These are phyloP conservation scores for Alligator sinensis DNA, from an alignment of 2,113 vertebrate genomes.

Conservation along the genomic window DNA sequence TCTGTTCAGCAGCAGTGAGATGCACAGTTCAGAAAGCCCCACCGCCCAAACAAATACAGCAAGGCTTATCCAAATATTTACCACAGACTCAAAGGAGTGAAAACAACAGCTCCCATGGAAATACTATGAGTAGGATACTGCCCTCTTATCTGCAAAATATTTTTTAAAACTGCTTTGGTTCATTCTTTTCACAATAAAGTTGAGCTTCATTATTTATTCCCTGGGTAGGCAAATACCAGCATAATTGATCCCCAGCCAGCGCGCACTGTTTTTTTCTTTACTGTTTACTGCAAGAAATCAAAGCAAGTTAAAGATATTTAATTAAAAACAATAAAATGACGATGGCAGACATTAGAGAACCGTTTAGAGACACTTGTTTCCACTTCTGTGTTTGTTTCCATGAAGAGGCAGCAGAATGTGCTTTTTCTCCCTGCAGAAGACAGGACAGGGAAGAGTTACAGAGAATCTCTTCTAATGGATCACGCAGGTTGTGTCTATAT, in stretches of 20 bases:
- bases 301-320: background rate
- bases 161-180: background rate
- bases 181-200: background rate
- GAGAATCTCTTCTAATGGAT: background rate
- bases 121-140: background rate
- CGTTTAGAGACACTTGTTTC: background rate
- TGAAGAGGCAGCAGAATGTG: conserved; percentile 31
- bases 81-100: background rate
- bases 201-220: conserved; percentile 30
- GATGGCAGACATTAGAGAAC: too few species aligned
- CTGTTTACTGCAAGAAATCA: background rate
- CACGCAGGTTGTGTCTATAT: background rate
- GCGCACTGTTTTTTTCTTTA: background rate
- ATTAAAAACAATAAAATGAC: conserved; percentile 3
- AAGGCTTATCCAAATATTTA: conserved; percentile 22
- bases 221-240: background rate
- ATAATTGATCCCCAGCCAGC: background rate
- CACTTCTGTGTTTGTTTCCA: background rate
- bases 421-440: conserved; percentile 1
- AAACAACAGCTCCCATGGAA: background rate
- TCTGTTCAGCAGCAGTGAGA: background rate
- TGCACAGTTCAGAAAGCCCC: background rate
- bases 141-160: background rate
- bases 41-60: background rate
- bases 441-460: background rate